Evolutionary conservation across 2,113 vertebrate species (phyloP), one percentile per base, ranked within the genome.

Genomic region (Corythaeola cristata): DNA sequence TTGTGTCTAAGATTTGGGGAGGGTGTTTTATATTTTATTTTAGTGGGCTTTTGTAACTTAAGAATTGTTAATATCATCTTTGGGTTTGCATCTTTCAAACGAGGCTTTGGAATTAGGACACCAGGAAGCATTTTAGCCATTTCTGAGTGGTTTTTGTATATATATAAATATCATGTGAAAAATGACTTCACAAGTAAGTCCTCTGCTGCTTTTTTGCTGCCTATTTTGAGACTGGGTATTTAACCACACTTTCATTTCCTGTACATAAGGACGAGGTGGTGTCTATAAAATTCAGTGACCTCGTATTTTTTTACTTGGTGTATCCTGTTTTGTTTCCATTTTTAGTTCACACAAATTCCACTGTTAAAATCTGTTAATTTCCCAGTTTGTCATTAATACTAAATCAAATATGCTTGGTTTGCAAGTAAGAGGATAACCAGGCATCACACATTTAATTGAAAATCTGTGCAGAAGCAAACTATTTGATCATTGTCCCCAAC

Each of bases 361-460:
- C 35, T 53, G 7, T 41, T 90, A 69, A 89, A 83, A 86, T 67
- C 47, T 89, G 56, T 60, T 87, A 28, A 53, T 84, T 92, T 93
- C 72, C n/a, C 87, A 22, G 41, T 88, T 93, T 78, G 28, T 67
- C n/a, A 41, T 90, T 59, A 76, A 41, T 32, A 50, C 32, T 55
- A 63, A 90, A 90, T 81, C 76, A 92, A 50, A 90, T 67, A 37
- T 3, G 26, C 37, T 74, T 84, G 37, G 6, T 81, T 92, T 90
- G 81, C n/a, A 59, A 81, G 72, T 81, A 78, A 87, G 80, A 96
- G 77, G 49, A 89, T 96, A 93, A 93, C 50, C 59, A 90, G n/a
- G 32, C 83, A 74, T 90, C 50, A 44, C 0, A 0, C 47, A 74
- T 89, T 71, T 78, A 52, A 64, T 55, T 85, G 84, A 74, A 94